Base-by-base conservation (phyloP, 1,140 invertebrate species). In the Cydia strobilella region DNA sequence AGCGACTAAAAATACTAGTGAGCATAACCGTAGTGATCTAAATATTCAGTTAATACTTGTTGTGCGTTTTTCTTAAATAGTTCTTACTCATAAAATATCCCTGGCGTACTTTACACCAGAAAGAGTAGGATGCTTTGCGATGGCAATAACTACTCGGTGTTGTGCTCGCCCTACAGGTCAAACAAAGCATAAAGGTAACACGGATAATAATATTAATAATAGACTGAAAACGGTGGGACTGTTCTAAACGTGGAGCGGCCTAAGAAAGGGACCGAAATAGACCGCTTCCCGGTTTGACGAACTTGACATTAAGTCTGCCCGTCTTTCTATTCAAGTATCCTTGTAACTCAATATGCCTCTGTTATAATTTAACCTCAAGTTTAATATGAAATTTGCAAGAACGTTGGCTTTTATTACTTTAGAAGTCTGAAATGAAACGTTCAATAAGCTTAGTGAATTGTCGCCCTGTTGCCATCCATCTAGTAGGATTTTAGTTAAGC, bases 271-370 rank as follows among this genome's bases (percentile, higher is more conserved):
- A 20, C 69, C 18, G 18, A 25, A 72, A 45, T 72, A 48, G 42
- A 45, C 39, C 7, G 25, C 71, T 72, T 72, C 71, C 71, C 71
- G 71, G 71, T 72, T 72, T 72, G 71, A 72, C 48, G 71, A 72
- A 72, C 71, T 72, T 72, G 71, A 54, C 71, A 72, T 48, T 72
- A 48, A 45, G 15, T 48, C 15, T 35, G 6, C 9, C 35, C 9
- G 7, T 45, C 42, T 15, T 13, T 12, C 42, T 45, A 13, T 3
- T 45, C 42, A 15, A 45, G 42, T 39, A 45, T 45, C 42, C 42
- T 15, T 15, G 42, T 45, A 45, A 45, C 12, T 45, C 42, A 45
- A 39, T 2, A 1, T 39, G 35, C 35, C 35, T 39, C 9, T 39
- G 35, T 39, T 39, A 35, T 35, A 39, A 39, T 9, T 9, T 10